Conservation (phyloP, 2,888 invertebrate genomes). For the Sussaba pulchella region DNA sequence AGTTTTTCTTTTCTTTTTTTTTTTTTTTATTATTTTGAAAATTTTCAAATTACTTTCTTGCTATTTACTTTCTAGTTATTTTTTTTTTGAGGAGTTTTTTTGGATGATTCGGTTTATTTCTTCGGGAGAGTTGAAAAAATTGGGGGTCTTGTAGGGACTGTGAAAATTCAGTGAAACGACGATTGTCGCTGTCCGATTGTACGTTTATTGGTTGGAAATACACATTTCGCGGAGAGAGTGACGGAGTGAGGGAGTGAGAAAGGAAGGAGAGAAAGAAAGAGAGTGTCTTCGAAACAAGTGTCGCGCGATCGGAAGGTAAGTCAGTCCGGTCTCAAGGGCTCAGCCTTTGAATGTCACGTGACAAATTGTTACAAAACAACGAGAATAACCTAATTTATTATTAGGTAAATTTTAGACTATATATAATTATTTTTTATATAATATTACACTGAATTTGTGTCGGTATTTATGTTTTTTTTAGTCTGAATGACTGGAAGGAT, state of each 20-base stretch:
- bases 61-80: no score
- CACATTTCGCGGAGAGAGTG: no score
- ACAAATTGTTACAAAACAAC: conserved; percentile 26
- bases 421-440: no score
- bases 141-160: conserved; percentile 38
- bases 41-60: no score
- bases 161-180: conserved; percentile 28
- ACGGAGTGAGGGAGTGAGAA: no score
- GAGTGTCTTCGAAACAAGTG: conserved; percentile 55
- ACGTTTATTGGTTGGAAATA: conserved; percentile 26
- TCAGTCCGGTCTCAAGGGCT: conserved; percentile 44
- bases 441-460: no score
- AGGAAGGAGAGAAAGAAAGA: no score
- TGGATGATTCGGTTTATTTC: no score
- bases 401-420: no score
- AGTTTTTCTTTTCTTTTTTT: conserved; percentile 47
- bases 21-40: conserved; percentile 4
- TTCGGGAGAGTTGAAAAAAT: conserved; percentile 56
- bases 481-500: no score
- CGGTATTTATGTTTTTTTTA: no score
- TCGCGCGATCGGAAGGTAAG: conserved; percentile 60
- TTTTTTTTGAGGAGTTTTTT: no score
- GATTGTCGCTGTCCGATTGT: neutral
- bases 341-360: conserved; percentile 47
- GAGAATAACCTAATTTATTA: neutral